These are phyloP conservation scores for Akabosia matsudoensis DNA, from an alignment of 1,140 invertebrate species.

Conservation along the genomic window DNA sequence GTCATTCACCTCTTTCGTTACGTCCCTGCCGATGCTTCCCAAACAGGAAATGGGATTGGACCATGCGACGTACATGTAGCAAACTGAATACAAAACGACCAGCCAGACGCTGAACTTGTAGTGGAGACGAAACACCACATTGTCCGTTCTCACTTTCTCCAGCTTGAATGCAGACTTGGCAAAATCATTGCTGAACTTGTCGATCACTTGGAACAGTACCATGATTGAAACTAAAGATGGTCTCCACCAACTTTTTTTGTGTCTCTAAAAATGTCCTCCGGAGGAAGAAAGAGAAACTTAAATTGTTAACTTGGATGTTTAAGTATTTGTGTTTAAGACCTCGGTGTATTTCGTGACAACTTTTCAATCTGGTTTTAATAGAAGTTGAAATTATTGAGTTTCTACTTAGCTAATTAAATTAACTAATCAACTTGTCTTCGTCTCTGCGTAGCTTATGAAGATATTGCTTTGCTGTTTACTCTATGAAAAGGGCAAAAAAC, in stretches of 20 bases:
- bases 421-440: too few species aligned
- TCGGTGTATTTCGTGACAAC: too few species aligned
- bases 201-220: neutral
- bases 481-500: too few species aligned
- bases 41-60: neutral
- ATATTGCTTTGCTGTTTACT: too few species aligned
- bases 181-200: neutral
- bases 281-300: too few species aligned
- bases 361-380: too few species aligned
- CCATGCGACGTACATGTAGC: neutral
- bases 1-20: neutral
- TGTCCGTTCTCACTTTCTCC: constrained; percentile 47
- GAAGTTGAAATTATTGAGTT: too few species aligned
- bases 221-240: neutral
- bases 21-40: neutral
- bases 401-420: too few species aligned
- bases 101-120: constrained; percentile 52
- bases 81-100: constrained; percentile 48
- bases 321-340: too few species aligned
- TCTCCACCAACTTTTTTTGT: neutral
- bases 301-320: too few species aligned
- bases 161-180: neutral
- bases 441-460: too few species aligned
- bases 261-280: neutral
- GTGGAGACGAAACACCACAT: constrained; percentile 53